These are phyloP conservation scores for Sylvicola cinctus DNA, from an alignment of 2,888 invertebrate genomes.

Conservation along the genomic window DNA sequence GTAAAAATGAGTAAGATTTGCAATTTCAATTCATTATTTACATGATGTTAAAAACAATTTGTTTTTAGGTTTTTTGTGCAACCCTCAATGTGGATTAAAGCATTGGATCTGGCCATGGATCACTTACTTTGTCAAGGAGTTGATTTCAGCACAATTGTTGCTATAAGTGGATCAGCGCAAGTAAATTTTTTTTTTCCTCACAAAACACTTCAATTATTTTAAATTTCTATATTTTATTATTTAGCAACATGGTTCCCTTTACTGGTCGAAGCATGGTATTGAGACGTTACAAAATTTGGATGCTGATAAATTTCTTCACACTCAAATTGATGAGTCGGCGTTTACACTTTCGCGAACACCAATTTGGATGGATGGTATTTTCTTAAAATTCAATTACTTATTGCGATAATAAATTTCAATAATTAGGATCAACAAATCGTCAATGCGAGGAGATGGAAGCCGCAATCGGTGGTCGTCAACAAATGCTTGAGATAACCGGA, in stretches of 20 bases:
- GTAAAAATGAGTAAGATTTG: conserved; percentile 19
- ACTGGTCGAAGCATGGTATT: conserved; percentile 68
- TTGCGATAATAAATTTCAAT: neutral
- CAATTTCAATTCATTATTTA: neutral
- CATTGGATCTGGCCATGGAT: conserved; percentile 77
- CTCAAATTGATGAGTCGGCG: conserved; percentile 51
- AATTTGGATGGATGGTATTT: conserved; percentile 85
- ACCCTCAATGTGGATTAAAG: conserved; percentile 88
- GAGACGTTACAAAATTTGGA: conserved; percentile 41
- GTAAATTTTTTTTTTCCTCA: conserved; percentile 26
- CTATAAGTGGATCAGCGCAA: conserved; percentile 82
- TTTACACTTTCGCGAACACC: conserved; percentile 71
- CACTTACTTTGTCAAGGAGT: conserved; percentile 60
- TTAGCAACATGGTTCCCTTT: conserved; percentile 95
- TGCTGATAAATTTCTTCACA: conserved; percentile 56
- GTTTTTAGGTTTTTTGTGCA: conserved; percentile 51
- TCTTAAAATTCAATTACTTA: conserved; percentile 7
- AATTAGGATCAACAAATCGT: conserved; percentile 28
- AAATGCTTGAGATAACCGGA: conserved; percentile 21
- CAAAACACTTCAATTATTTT: neutral
- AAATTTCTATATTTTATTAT: conserved; percentile 1
- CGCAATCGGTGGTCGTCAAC: conserved; percentile 41
- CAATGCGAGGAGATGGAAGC: conserved; percentile 65
- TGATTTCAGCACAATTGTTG: conserved; percentile 62
- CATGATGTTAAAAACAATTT: neutral